Percentiles rank a stretch among this genome's conserved stretches.
These are phyloP conservation scores for Ovis canadensis DNA, from an alignment of 2,113 vertebrate genomes.

Conservation along the genomic window DNA sequence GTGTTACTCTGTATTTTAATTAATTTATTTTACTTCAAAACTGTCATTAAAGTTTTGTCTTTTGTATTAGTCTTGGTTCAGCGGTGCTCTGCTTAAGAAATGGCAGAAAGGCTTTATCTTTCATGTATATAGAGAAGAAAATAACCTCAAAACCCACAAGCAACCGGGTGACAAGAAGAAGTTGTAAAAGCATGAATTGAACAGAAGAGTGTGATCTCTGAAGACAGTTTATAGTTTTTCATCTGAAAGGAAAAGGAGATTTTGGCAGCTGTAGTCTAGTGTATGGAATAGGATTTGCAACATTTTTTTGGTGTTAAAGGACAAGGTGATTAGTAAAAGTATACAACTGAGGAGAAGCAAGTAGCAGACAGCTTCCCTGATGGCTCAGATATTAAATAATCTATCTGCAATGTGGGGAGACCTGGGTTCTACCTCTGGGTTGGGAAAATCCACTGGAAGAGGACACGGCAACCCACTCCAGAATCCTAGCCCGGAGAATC, in stretches of 20 bases:
- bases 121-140: background rate
- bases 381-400: background rate
- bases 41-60: background rate
- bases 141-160: background rate
- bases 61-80: background rate
- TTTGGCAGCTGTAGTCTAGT: background rate
- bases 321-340: background rate
- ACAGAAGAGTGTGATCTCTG: background rate
- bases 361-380: background rate
- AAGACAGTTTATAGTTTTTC: background rate
- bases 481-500: background rate
- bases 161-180: background rate
- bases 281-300: background rate
- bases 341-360: background rate
- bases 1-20: background rate
- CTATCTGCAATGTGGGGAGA: background rate
- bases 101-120: background rate
- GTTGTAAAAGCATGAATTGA: background rate
- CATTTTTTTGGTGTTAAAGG: background rate
- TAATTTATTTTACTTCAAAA: background rate
- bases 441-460: background rate
- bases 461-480: background rate
- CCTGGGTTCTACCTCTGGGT: background rate
- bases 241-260: background rate
- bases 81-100: background rate